Conservation (phyloP, 2,888 invertebrate species). For the Ypsolopha scabrella region DNA sequence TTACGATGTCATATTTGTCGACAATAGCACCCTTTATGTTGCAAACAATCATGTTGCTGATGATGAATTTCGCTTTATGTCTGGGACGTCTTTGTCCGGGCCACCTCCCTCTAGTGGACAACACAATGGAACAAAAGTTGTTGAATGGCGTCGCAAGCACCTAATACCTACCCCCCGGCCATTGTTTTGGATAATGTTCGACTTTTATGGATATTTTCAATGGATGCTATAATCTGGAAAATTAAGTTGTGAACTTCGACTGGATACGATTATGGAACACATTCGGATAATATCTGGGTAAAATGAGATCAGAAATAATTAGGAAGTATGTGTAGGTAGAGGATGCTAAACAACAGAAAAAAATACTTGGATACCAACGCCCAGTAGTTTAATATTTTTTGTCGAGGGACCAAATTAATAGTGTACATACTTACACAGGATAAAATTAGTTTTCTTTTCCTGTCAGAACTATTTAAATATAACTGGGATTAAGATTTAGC, state of each 20-base stretch:
- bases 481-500: too few species aligned
- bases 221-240: constrained; percentile 64
- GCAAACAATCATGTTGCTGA: constrained; percentile 70
- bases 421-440: too few species aligned
- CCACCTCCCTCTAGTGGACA: constrained; percentile 62
- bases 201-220: constrained; percentile 71
- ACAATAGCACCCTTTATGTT: constrained; percentile 68
- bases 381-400: too few species aligned
- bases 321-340: too few species aligned
- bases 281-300: not conserved
- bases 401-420: too few species aligned
- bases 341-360: too few species aligned
- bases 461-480: too few species aligned
- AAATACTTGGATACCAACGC: too few species aligned
- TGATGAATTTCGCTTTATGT: constrained; percentile 71
- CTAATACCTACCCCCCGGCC: constrained; percentile 58
- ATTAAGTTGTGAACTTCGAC: constrained; percentile 47
- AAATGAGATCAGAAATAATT: not conserved
- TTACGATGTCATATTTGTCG: constrained; percentile 67
- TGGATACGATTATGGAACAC: not conserved
- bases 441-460: too few species aligned
- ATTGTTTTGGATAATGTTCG: constrained; percentile 69
- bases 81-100: constrained; percentile 61
- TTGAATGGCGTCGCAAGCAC: constrained; percentile 65
- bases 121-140: constrained; percentile 69